These are phyloP conservation scores for Rotaria sp. DNA, from an alignment of 2,888 invertebrate species.

Conservation along the genomic window DNA sequence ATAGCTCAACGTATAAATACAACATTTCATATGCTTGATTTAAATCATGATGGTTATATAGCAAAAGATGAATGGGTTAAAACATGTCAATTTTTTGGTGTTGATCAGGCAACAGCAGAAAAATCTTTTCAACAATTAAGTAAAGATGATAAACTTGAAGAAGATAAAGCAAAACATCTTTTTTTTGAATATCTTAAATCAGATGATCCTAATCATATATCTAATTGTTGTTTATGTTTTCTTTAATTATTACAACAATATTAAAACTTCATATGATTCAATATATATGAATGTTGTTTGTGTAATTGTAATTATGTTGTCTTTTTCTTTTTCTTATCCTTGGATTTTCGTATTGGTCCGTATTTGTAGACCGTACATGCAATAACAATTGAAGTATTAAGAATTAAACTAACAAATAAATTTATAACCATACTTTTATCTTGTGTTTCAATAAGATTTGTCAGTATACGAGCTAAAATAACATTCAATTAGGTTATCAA, in stretches of 20 bases:
- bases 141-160: background rate
- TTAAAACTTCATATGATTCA: no score
- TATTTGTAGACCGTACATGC: background rate
- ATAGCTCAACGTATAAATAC: background rate
- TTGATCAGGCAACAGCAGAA: background rate
- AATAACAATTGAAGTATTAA: background rate
- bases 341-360: background rate
- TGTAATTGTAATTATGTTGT: background rate
- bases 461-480: background rate
- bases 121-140: conserved; percentile 21
- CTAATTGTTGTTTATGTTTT: conserved; percentile 31
- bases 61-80: conserved; percentile 18
- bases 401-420: background rate
- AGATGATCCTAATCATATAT: conserved; percentile 16
- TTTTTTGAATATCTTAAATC: conserved; percentile 14
- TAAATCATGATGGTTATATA: conserved; percentile 19
- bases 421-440: background rate
- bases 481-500: no score
- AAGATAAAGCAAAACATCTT: background rate
- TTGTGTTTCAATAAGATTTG: background rate
- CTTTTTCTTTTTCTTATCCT: conserved; percentile 17
- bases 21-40: conserved; percentile 25
- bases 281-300: background rate
- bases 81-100: conserved; percentile 28
- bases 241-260: background rate